Conservation (phyloP, 1,140 invertebrate species). For the Panulirus ornatus region DNA sequence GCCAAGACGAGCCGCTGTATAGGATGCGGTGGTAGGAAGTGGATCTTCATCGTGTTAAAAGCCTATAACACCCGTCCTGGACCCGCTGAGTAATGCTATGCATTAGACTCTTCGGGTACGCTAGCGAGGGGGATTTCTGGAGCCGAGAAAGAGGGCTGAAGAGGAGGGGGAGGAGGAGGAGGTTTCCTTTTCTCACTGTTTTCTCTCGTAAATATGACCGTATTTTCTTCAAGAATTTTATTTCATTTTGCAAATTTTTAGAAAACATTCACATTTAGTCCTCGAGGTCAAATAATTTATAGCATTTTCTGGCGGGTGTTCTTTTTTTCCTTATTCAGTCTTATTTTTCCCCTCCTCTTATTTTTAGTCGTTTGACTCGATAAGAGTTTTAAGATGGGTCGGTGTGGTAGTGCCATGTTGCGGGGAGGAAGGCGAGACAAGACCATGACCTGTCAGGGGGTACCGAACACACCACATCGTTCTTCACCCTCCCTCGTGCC, state of each 20-base stretch:
- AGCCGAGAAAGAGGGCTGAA: neutral
- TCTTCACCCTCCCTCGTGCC: neutral
- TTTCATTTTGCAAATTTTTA: too few relatives aligned
- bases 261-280: too few relatives aligned
- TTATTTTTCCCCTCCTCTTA: neutral
- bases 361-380: too few relatives aligned
- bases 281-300: too few relatives aligned
- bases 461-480: neutral
- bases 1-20: neutral
- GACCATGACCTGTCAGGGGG: neutral
- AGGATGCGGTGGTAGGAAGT: slow-evolving; percentile 1
- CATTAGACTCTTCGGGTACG: slow-evolving; percentile 57
- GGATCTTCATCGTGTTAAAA: slow-evolving; percentile 69
- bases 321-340: neutral
- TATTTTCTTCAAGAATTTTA: neutral
- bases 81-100: slow-evolving; percentile 64
- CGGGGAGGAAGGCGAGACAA: neutral
- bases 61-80: slow-evolving; percentile 50
- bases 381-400: too few relatives aligned
- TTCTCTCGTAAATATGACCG: neutral
- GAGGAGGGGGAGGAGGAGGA: neutral
- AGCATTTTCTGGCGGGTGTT: too few relatives aligned
- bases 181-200: neutral
- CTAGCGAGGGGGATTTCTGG: slow-evolving; percentile 20
- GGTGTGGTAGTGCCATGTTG: too few relatives aligned